phyloP scores from a whole-genome alignment of 2,797 vertebrate species.

The Peromyscus aztecus region DNA sequence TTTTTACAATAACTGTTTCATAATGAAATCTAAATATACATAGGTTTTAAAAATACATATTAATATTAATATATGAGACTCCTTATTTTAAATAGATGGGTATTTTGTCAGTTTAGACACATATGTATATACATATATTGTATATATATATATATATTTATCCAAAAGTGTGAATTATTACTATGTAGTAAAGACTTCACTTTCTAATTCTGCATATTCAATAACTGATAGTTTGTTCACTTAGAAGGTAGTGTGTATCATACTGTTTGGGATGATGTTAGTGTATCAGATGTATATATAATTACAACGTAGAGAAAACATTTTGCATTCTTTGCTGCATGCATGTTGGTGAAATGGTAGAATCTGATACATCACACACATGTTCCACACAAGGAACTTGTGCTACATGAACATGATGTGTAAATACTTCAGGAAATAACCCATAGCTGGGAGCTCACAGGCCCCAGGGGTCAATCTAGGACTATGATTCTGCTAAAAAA shows the following conservation, averaged over 20 bases:
- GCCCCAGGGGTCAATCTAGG: neutral
- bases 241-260: neutral
- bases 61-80: neutral
- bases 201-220: neutral
- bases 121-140: neutral
- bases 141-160: neutral
- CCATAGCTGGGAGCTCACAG: neutral
- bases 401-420: neutral
- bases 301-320: neutral
- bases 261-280: neutral
- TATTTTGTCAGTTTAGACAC: constrained; percentile 29
- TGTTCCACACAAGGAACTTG: neutral
- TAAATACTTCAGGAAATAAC: neutral
- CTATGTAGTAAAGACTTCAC: neutral
- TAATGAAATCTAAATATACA: neutral
- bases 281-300: neutral
- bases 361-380: neutral
- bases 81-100: constrained; percentile 15
- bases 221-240: neutral
- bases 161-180: neutral
- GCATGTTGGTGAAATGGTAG: neutral
- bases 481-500: neutral
- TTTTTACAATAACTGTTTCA: neutral
- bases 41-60: neutral
- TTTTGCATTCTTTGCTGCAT: neutral